phyloP scores from a whole-genome alignment of 1,140 invertebrate species.

The Trichonephila clavipes region DNA sequence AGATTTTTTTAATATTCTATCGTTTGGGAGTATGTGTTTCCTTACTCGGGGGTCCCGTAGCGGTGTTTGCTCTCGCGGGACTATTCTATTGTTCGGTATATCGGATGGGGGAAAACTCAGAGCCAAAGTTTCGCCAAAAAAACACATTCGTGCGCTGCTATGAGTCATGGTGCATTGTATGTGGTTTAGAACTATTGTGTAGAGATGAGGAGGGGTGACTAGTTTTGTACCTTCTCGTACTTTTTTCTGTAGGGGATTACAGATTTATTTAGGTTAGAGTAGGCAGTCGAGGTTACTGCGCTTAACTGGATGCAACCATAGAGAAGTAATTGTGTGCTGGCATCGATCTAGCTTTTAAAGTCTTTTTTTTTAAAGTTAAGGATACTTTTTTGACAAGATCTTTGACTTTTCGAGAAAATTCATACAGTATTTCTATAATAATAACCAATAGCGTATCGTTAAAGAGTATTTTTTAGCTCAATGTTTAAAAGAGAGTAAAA shows the following conservation, averaged over 20 bases:
- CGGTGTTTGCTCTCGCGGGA: constrained; percentile 67
- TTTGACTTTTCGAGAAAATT: no score
- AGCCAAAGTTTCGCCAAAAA: constrained; percentile 50
- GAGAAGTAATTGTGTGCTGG: neutral
- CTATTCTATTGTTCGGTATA: constrained; percentile 45
- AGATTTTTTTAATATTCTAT: constrained; percentile 3
- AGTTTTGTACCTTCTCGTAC: neutral
- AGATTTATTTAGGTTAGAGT: constrained; percentile 53
- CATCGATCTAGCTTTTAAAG: neutral
- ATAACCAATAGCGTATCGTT: no score
- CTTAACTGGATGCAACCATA: neutral
- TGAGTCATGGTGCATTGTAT: constrained; percentile 49
- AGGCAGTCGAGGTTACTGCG: constrained; percentile 35
- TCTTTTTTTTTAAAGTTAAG: no score
- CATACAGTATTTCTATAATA: no score
- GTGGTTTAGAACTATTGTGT: constrained; percentile 31
- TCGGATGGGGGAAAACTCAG: constrained; percentile 1
- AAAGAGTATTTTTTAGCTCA: no score
- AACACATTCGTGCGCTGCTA: neutral
- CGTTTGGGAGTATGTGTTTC: constrained; percentile 18
- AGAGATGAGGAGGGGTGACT: constrained; percentile 24
- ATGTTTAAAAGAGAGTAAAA: no score
- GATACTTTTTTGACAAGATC: no score
- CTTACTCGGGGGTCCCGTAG: constrained; percentile 19
- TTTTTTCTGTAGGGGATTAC: neutral